Evolutionary conservation across 2,888 invertebrate species (phyloP), one percentile per base, ranked within the genome.

Genomic region (Morpho deidamia): DNA sequence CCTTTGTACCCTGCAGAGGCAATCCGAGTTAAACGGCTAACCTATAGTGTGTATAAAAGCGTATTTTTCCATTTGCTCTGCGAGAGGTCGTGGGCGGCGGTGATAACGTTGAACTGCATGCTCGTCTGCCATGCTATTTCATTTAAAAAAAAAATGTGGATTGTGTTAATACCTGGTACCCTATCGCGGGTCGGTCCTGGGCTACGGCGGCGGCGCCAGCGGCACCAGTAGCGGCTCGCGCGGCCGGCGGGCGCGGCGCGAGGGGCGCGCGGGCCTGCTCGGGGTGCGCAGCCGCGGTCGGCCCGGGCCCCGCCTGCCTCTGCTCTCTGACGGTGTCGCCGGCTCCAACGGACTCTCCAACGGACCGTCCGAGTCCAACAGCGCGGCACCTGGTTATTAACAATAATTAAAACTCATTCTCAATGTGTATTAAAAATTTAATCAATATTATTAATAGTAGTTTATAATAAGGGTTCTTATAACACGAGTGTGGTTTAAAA

Each of bases 181-280:
- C 41, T 35, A 35, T 11, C 7, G 32, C 14, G 44, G 44, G 38
- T 43, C n/a, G n/a, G 35, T 44, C 7, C 41, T 35, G 4, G 52
- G 64, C 68, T 75, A 82, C 3, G 83, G 85, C 14, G 84, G 85
- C 76, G 91, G 91, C 71, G 90, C 91, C 39, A 91, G 81, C 65
- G 91, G 91, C 70, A 91, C 91, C 12, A 90, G 77, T 55, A 88
- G 71, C 3, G 88, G 86, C 63, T 86, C 86, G 32, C 83, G 71
- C 1, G 65, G 62, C 4, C 81, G 66, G n/a, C 86, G 76, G n/a
- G 11, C 82, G 67, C 10, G 81, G 68, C 23, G 66, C 0, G 48
- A 65, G 43, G 52, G 68, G 64, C 43, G 76, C 62, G 39, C 67
- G 58, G 60, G 58, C 34, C 55, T 61, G 14, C 47, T 52, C 58